Conservation (phyloP, 2,113 vertebrate genomes). For the Thinocorus orbignyianus region DNA sequence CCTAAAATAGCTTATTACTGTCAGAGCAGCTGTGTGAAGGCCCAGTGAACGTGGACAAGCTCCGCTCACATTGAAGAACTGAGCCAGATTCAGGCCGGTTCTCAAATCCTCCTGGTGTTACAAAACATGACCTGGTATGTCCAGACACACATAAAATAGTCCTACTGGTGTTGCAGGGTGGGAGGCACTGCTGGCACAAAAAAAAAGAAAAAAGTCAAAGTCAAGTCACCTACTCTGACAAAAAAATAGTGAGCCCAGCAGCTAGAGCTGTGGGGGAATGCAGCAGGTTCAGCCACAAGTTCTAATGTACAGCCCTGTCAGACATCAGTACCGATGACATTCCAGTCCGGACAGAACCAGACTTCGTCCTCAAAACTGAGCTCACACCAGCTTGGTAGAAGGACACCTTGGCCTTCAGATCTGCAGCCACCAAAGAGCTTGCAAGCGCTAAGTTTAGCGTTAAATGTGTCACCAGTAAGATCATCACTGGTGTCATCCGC, state of each 20-base stretch:
- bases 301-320: neutral
- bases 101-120: neutral
- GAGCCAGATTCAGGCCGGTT: neutral
- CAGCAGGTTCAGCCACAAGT: neutral
- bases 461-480: no score
- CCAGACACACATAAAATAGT: neutral
- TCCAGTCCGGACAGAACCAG: neutral
- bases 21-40: neutral
- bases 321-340: accelerated
- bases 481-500: neutral
- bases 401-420: neutral
- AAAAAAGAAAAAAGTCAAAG: neutral
- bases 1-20: neutral
- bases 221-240: neutral
- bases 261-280: neutral
- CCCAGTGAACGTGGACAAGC: neutral
- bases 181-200: neutral
- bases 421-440: neutral
- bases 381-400: neutral
- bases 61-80: neutral
- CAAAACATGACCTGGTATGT: neutral
- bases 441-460: neutral
- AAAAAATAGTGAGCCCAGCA: neutral
- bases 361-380: neutral
- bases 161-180: neutral